phyloP scores from a whole-genome alignment of 2,797 vertebrate species.

The Premnoplex brunnescens region DNA sequence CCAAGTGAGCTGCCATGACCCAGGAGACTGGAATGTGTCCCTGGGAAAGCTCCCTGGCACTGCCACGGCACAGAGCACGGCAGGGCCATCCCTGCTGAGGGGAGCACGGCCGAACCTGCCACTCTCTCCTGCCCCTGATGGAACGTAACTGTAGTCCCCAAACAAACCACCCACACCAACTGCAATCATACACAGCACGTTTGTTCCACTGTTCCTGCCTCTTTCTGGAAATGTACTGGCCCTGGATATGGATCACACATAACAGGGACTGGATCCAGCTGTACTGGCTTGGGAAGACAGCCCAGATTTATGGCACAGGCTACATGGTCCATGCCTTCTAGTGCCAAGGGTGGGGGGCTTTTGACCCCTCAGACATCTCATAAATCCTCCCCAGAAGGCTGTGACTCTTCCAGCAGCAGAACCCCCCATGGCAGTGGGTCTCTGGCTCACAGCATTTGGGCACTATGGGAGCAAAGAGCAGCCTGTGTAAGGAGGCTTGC shows the following conservation, averaged over 20 bases:
- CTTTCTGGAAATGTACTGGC: not conserved
- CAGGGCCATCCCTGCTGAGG: not conserved
- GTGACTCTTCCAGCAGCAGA: not conserved
- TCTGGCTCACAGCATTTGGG: not conserved
- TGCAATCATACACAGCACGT: fast-evolving
- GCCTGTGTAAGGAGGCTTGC: not conserved
- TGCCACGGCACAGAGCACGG: fast-evolving
- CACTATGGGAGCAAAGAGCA: not conserved
- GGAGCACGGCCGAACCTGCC: fast-evolving
- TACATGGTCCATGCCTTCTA: not conserved
- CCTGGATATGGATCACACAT: not conserved
- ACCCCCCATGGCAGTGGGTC: not conserved
- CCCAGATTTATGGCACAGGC: not conserved
- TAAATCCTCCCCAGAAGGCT: not conserved
- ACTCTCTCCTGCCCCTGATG: not conserved
- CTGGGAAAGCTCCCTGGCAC: conserved; percentile 2
- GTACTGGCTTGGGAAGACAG: not conserved
- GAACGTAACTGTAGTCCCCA: not conserved
- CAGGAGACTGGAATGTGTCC: conserved; percentile 18
- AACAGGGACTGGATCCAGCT: not conserved
- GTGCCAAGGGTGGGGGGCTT: not conserved
- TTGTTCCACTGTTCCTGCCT: not conserved
- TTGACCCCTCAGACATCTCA: not conserved
- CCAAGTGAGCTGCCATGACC: not conserved
- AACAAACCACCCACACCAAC: not conserved